These are phyloP conservation scores for Lophotriccus pileatus DNA, from an alignment of 2,797 vertebrate genomes.

Conservation along the genomic window DNA sequence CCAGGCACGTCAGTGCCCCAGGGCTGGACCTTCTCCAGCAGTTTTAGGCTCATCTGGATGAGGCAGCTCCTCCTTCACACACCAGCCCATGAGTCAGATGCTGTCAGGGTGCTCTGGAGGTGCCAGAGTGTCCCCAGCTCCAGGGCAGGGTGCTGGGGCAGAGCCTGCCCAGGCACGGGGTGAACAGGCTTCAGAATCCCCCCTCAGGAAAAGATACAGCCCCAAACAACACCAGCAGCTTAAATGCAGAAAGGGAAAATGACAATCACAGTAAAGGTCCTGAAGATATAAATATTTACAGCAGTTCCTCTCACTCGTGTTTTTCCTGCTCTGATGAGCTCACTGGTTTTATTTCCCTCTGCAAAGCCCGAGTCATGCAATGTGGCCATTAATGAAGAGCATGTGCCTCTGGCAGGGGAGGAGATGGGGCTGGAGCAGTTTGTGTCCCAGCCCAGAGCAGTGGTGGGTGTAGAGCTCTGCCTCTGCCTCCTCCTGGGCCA, in stretches of 20 bases:
- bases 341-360: conserved; percentile 37
- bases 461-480: not conserved
- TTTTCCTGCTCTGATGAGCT: conserved; percentile 46
- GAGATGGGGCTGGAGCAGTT: not conserved
- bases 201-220: not conserved
- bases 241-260: not conserved
- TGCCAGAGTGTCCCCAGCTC: not conserved
- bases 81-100: not conserved
- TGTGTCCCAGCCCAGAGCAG: not conserved
- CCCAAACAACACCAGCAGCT: not conserved
- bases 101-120: not conserved
- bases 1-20: not conserved
- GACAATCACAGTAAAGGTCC: not conserved
- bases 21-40: not conserved
- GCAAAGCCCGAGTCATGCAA: conserved; percentile 35
- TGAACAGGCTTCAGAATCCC: not conserved
- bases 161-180: not conserved
- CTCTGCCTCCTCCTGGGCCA: not conserved
- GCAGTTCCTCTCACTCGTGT: conserved; percentile 1
- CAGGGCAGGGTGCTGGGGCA: not conserved
- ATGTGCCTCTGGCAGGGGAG: conserved; percentile 18
- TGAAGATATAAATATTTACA: conserved; percentile 52
- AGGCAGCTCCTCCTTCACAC: not conserved
- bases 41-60: not conserved
- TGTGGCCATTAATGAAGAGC: conserved; percentile 42